These are phyloP conservation scores for Drosophila nigromelanica DNA, from an alignment of 1,140 invertebrate genomes.

Conservation along the genomic window DNA sequence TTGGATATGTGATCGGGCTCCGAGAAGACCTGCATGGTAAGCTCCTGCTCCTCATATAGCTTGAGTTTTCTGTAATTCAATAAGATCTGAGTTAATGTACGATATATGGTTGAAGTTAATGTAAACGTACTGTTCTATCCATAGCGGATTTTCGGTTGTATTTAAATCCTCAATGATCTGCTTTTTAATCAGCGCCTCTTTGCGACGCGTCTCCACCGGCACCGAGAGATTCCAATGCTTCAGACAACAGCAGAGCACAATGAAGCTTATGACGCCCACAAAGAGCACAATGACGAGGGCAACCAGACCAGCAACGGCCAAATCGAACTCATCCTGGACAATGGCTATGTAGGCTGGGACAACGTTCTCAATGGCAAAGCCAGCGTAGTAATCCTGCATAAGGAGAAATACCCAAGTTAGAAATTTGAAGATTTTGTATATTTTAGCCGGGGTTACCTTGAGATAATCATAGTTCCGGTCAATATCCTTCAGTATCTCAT, in stretches of 20 bases:
- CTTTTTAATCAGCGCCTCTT: slow-evolving; percentile 92
- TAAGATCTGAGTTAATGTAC: not conserved
- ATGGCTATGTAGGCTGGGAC: slow-evolving; percentile 87
- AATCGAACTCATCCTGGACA: slow-evolving; percentile 91
- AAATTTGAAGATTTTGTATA: slow-evolving; percentile 72
- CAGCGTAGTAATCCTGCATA: slow-evolving; percentile 84
- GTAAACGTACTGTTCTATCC: slow-evolving; percentile 93
- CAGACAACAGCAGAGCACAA: slow-evolving; percentile 94
- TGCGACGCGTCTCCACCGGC: slow-evolving; percentile 85
- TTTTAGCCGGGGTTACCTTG: slow-evolving; percentile 84
- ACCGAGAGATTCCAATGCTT: slow-evolving; percentile 89
- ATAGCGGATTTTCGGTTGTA: slow-evolving; percentile 95
- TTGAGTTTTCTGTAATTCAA: slow-evolving; percentile 89
- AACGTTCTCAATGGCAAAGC: slow-evolving; percentile 93
- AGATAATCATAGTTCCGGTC: slow-evolving; percentile 94
- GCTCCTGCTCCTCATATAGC: slow-evolving; percentile 95
- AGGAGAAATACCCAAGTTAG: not conserved
- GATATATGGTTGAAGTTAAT: not conserved
- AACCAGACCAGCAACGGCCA: slow-evolving; percentile 92
- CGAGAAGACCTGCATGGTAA: slow-evolving; percentile 96
- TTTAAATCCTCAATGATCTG: slow-evolving; percentile 93
- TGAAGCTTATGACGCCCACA: slow-evolving; percentile 93
- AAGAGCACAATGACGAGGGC: slow-evolving; percentile 93
- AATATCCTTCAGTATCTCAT: slow-evolving; percentile 92
- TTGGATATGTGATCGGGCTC: slow-evolving; percentile 85